A percentile compares a stretch with the other conserved stretches of the same genome.
phyloP scores from a whole-genome alignment of 2,888 invertebrate species.

The Euzophera pinguis region DNA sequence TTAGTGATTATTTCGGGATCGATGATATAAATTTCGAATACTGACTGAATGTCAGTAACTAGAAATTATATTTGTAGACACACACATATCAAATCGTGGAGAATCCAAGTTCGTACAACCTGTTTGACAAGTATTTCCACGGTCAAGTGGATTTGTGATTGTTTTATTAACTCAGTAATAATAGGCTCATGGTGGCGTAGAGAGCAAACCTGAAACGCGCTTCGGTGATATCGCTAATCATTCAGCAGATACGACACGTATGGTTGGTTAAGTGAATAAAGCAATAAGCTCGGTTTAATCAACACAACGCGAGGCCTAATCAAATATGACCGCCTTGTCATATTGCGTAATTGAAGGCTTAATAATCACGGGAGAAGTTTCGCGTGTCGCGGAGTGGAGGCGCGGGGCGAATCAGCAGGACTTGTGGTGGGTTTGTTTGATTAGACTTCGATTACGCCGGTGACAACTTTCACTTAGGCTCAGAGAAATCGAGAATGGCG shows the following conservation, averaged over 20 bases:
- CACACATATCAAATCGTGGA: not conserved
- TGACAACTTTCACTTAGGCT: conserved; percentile 44
- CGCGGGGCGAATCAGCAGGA: conserved; percentile 26
- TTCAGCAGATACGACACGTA: conserved; percentile 42
- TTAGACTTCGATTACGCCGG: conserved; percentile 56
- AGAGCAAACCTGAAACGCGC: conserved; percentile 45
- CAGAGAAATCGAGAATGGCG: conserved; percentile 24
- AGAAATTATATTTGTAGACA: no score
- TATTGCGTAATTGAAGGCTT: conserved; percentile 76
- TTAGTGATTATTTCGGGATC: no score
- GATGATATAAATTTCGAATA: no score
- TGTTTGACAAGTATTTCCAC: not conserved
- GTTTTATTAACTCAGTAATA: conserved; percentile 53
- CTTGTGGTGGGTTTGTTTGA: conserved; percentile 56
- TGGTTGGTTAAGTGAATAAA: conserved; percentile 61
- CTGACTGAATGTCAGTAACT: no score
- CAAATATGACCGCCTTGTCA: conserved; percentile 77
- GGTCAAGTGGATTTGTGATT: conserved; percentile 51
- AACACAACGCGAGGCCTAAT: conserved; percentile 76
- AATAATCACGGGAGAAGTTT: conserved; percentile 72
- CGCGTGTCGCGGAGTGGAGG: conserved; percentile 42
- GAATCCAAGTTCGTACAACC: not conserved
- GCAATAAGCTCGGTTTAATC: conserved; percentile 77
- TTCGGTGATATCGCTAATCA: conserved; percentile 37
- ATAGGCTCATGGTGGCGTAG: conserved; percentile 35